Conservation (phyloP, 2,797 vertebrate species). For the Tenualosa ilisha region DNA sequence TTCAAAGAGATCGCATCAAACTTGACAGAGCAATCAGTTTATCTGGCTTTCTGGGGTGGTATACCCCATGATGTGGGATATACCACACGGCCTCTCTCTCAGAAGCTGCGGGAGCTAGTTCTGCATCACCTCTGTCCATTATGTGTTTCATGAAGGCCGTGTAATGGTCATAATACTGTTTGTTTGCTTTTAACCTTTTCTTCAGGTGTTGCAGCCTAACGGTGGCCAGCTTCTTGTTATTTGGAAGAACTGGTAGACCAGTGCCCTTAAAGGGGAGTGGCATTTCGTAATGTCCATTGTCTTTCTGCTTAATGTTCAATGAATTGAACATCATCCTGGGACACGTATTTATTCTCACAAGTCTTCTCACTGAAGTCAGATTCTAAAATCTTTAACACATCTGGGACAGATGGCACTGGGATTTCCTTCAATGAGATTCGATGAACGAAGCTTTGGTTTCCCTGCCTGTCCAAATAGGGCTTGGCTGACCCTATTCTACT, state of each 20-base stretch:
- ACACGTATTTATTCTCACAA: conserved; percentile 28
- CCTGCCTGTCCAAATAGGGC: conserved; percentile 31
- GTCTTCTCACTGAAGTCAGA: conserved; percentile 35
- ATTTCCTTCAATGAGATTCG: conserved; percentile 30
- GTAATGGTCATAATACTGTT: conserved; percentile 29
- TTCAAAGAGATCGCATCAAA: conserved; percentile 25
- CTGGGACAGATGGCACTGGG: not conserved
- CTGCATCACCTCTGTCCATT: conserved; percentile 22
- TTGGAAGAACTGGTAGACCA: conserved; percentile 6
- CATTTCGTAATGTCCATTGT: conserved; percentile 2
- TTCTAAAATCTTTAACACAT: conserved; percentile 25
- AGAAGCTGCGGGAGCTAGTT: not conserved
- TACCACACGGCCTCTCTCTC: too few species aligned
- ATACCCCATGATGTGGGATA: conserved; percentile 34
- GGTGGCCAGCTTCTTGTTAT: conserved; percentile 34
- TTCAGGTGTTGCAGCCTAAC: conserved; percentile 18
- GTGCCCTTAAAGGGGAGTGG: conserved; percentile 32
- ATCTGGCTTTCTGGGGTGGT: conserved; percentile 30
- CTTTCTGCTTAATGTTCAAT: conserved; percentile 26
- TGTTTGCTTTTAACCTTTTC: conserved; percentile 21
- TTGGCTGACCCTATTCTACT: conserved; percentile 30
- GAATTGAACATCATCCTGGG: conserved; percentile 38
- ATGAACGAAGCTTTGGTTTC: conserved; percentile 29
- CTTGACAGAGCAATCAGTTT: conserved; percentile 27
- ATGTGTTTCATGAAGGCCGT: conserved; percentile 31